Conservation (phyloP, 1,140 invertebrate genomes). For the Euglossa dilemma region DNA sequence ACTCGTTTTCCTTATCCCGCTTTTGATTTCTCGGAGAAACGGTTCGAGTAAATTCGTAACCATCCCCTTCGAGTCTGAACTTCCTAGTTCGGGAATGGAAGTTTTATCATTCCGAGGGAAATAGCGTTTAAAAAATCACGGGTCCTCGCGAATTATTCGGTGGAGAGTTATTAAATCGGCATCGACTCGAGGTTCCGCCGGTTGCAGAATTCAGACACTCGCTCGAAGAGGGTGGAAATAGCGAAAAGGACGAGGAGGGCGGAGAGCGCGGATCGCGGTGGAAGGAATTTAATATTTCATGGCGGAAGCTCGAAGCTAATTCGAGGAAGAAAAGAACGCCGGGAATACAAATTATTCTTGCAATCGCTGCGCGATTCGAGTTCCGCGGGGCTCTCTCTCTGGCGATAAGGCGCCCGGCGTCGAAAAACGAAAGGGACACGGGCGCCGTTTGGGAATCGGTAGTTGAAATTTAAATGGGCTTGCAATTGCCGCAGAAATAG, state of each 20-base stretch:
- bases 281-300: slow-evolving; percentile 50
- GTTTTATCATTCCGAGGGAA: too few relatives aligned
- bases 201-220: too few relatives aligned
- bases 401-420: slow-evolving; percentile 10
- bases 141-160: too few relatives aligned
- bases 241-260: neutral
- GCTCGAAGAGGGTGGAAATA: too few relatives aligned
- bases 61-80: too few relatives aligned
- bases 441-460: neutral
- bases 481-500: neutral
- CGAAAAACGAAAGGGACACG: neutral
- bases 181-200: too few relatives aligned
- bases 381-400: slow-evolving; percentile 9
- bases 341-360: slow-evolving; percentile 49
- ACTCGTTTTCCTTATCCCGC: neutral
- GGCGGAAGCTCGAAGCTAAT: slow-evolving; percentile 27
- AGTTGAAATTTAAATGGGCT: neutral
- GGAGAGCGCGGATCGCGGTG: neutral
- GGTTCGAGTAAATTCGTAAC: too few relatives aligned
- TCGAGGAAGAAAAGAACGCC: slow-evolving; percentile 36
- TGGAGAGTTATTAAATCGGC: too few relatives aligned
- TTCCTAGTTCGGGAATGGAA: too few relatives aligned
- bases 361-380: neutral
- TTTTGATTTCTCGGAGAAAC: too few relatives aligned
- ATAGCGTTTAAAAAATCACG: too few relatives aligned